Base-by-base conservation (phyloP, 64 coral and sea anemone genomes). In the Trachythela sp. region DNA sequence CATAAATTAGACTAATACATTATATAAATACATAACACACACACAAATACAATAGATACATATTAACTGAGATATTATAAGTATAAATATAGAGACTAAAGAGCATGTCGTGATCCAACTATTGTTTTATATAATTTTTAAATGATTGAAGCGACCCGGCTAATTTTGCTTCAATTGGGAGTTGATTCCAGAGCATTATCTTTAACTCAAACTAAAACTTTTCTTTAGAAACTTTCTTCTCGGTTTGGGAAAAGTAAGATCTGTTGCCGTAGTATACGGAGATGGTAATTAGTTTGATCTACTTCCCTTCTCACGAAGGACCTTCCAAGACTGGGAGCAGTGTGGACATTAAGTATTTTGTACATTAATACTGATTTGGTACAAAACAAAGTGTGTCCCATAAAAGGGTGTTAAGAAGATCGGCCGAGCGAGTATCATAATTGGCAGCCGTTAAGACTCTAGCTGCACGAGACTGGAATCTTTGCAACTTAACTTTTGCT, bases 331-430 rank as follows among this genome's bases (percentile, higher is more conserved):
- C 31, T 29, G 0, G 75, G 75, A 11, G 33, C 71, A 32, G 36
- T 38, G 36, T 30, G 2, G 14, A 34, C 75, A 80, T 80, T 35
- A 3, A 80, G 75, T 80, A 80, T 80, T 15, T 80, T 37, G 33
- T 80, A 80, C 75, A 80, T 35, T 22, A 36, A 80, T 80, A 80
- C 75, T 37, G 75, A 80, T 8, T 80, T 80, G 75, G 75, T 18
- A 39, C 75, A 30, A 39, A 29, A 37, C 30, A n/a, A 37, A 36
- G 75, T 17, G 31, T 80, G 30, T 80, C 26, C 75, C 31, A 39
- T 9, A 8, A 80, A 39, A 80, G 30, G 4, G 30, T 6, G 20
- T 8, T 80, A 39, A 80, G 32, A 77, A 77, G 29, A 38, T 80
- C 75, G 17, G 20, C 20, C 35, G 27, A 80, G 13, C 0, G 20